Percentiles rank a stretch among this genome's conserved stretches.
phyloP scores from a whole-genome alignment of 2,797 vertebrate species.

The Loris lydekkerianus region DNA sequence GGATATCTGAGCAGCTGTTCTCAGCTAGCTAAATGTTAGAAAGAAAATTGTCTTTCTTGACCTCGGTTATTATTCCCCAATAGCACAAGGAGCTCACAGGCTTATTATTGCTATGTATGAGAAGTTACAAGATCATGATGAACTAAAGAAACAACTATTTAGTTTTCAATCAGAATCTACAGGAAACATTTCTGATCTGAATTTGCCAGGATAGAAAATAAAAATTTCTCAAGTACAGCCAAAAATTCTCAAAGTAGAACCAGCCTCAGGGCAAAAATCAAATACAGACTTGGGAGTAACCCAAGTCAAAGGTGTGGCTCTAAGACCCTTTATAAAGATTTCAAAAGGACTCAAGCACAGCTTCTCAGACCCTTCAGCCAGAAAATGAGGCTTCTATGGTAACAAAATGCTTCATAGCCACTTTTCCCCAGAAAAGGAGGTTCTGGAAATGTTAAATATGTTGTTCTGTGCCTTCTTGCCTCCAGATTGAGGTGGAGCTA shows the following conservation, averaged over 20 bases:
- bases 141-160: neutral
- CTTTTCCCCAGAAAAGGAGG: neutral
- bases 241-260: neutral
- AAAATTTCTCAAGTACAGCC: neutral
- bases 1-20: constrained; percentile 1
- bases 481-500: neutral
- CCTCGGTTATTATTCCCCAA: neutral
- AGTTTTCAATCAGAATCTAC: neutral
- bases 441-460: neutral
- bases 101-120: neutral
- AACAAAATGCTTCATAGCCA: neutral
- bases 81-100: neutral
- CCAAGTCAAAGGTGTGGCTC: neutral
- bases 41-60: neutral
- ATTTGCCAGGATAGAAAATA: neutral
- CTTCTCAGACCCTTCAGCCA: neutral
- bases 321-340: neutral
- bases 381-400: neutral
- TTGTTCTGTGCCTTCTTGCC: neutral
- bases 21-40: constrained; percentile 35
- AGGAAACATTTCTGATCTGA: neutral
- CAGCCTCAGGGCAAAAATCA: neutral
- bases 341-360: neutral
- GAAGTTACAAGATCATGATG: neutral
- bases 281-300: neutral